These are phyloP conservation scores for Julus scanicus DNA, from an alignment of 2,888 invertebrate genomes.

Conservation along the genomic window DNA sequence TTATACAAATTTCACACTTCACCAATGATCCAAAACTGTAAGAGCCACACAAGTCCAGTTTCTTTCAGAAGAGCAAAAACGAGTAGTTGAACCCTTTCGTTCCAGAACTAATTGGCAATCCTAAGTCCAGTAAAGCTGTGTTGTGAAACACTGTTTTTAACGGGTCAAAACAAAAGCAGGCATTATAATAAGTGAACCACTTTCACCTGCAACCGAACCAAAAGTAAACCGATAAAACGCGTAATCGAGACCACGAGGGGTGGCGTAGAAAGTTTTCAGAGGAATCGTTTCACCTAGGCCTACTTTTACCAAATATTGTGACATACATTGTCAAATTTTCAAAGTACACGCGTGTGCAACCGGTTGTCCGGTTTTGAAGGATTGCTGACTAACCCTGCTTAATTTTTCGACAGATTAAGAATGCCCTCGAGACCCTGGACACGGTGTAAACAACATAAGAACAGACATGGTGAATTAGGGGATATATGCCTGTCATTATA, in stretches of 20 bases:
- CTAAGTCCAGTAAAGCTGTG: neutral
- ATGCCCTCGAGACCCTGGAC: neutral
- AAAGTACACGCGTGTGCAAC: neutral
- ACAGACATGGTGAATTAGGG: neutral
- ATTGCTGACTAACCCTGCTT: conserved; percentile 27
- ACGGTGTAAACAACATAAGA: neutral
- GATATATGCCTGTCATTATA: neutral
- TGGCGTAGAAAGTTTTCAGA: neutral
- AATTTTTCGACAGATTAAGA: neutral
- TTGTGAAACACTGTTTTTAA: no score
- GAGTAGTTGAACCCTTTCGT: neutral
- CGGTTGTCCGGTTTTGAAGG: conserved; percentile 27
- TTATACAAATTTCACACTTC: neutral
- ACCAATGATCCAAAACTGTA: neutral
- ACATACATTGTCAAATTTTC: neutral
- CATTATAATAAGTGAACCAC: neutral
- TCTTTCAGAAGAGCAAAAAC: neutral
- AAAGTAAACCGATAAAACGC: neutral
- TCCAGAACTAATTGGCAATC: neutral
- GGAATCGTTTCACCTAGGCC: conserved; percentile 28
- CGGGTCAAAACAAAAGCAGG: neutral
- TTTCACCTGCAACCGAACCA: conserved; percentile 2
- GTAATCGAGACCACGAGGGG: neutral
- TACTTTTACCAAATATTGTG: conserved; percentile 2
- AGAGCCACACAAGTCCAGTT: neutral